phyloP scores from a whole-genome alignment of 1,140 invertebrate genomes.

The Ceratitis capitata region DNA sequence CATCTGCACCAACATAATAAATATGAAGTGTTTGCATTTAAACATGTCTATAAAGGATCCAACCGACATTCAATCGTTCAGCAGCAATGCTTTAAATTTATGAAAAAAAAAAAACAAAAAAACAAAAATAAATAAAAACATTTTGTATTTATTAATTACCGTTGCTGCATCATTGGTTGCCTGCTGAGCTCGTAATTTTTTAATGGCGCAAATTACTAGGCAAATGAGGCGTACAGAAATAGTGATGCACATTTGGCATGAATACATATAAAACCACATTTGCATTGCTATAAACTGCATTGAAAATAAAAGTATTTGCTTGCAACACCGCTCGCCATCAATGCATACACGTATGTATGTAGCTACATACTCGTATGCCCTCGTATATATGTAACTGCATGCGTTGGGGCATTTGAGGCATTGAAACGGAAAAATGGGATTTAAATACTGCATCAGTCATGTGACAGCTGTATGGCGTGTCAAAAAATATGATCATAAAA shows the following conservation, averaged over 20 bases:
- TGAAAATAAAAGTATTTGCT: too few relatives aligned
- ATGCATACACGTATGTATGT: background rate
- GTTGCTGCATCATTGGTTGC: constrained; percentile 20
- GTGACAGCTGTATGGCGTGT: constrained; percentile 17
- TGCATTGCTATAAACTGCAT: too few relatives aligned
- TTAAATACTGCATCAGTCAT: constrained; percentile 23
- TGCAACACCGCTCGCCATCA: too few relatives aligned
- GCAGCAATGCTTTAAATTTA: too few relatives aligned
- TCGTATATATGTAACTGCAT: too few relatives aligned
- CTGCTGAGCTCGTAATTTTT: constrained; percentile 27
- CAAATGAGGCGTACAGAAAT: background rate
- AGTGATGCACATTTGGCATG: background rate
- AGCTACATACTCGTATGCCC: background rate
- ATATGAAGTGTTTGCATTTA: too few relatives aligned
- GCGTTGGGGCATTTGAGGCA: background rate
- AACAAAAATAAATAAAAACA: background rate
- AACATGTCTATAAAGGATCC: too few relatives aligned
- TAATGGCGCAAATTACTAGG: constrained; percentile 30
- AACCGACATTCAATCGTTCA: too few relatives aligned
- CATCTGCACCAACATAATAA: too few relatives aligned
- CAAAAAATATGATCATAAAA: constrained; percentile 34
- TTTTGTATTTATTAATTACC: constrained; percentile 18
- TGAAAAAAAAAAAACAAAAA: too few relatives aligned
- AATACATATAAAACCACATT: background rate
- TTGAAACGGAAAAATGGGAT: constrained; percentile 26